Evolutionary conservation across 1,140 invertebrate species (phyloP).

Genomic region (Lordiphosa mommai): DNA sequence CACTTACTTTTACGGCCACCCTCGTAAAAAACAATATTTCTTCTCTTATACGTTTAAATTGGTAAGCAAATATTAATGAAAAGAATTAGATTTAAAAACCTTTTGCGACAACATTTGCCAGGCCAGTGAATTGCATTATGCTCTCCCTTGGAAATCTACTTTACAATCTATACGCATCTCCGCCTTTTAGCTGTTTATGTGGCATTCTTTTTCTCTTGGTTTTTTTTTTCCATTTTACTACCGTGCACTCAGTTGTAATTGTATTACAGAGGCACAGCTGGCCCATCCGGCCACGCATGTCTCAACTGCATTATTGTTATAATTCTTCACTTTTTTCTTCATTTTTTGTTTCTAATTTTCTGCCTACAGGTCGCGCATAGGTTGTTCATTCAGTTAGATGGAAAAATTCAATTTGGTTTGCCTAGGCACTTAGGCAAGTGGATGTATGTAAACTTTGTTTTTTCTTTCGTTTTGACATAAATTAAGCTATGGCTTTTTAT

Average conservation of each 20-base stretch:
- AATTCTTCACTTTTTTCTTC: constrained; percentile 52
- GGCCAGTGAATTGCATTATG: constrained; percentile 63
- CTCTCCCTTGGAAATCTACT: constrained; percentile 1
- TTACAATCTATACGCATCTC: constrained; percentile 27
- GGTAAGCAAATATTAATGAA: no score
- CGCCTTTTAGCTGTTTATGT: constrained; percentile 40
- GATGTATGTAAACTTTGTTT: constrained; percentile 24
- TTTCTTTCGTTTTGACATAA: constrained; percentile 14
- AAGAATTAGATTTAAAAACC: constrained; percentile 28
- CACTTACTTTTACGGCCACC: constrained; percentile 2
- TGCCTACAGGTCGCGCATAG: constrained; percentile 15
- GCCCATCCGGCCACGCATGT: constrained; percentile 59
- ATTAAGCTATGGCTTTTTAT: constrained; percentile 49
- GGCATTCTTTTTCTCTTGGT: constrained; percentile 21
- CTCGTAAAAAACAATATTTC: constrained; percentile 9
- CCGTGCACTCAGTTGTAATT: constrained; percentile 56
- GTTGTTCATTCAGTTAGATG: constrained; percentile 26
- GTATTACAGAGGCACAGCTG: constrained; percentile 65
- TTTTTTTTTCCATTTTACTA: constrained; percentile 14
- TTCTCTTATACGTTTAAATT: constrained; percentile 9
- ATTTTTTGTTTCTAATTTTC: constrained; percentile 14
- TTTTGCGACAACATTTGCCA: not conserved
- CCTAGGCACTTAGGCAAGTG: not conserved
- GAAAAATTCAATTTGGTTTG: constrained; percentile 73
- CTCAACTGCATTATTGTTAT: constrained; percentile 66